Evolutionary conservation across 1,140 invertebrate species (phyloP), one percentile per base, ranked within the genome.

Genomic region (Zaprionus kolodkinae): DNA sequence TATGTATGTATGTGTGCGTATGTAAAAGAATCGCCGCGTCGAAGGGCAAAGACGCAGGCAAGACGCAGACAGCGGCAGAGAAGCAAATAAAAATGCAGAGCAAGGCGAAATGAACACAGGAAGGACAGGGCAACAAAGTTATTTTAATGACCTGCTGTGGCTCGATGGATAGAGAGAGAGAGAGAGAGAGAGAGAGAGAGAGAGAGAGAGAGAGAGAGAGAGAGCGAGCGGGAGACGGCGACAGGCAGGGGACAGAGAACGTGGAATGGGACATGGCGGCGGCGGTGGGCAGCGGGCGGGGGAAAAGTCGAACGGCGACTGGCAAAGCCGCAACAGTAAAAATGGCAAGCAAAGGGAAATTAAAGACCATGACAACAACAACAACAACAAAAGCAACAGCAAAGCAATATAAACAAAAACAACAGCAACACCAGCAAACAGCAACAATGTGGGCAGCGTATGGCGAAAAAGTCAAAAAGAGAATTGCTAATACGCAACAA

Each of bases 71-170:
- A 59, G 67, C 64, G 72, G 55, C 45, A 25, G 10, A 17, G 11
- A 4, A 21, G 45, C 45, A 25, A 83, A 87, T 87, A 80, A 87
- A 87, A 87, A 83, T 87, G 78, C 84, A 87, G 83, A 87, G 73
- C 83, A 87, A 83, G 73, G 70, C 75, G 63, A 84, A 81, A 76
- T 45, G 64, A 80, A 85, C 76, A 81, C 76, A 82, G 76, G 83
- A 86, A 87, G 83, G 83, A 83, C 83, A 87, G 76, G 77, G 84
- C 83, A 88, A 87, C 83, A 87, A 88, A 80, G 83, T 87, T 87
- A 88, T 87, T 79, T 79, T 88, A 87, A 87, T 88, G 83, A 88
- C 83, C 79, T 79, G 79, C 77, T 77, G 66, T 27, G 68, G 17
- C 13, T 17, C 36, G 21, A 45, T 50, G 33, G 38, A 33, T 21